Conservation (phyloP, 2,797 vertebrate species). For the Gallinago nigripennis region DNA sequence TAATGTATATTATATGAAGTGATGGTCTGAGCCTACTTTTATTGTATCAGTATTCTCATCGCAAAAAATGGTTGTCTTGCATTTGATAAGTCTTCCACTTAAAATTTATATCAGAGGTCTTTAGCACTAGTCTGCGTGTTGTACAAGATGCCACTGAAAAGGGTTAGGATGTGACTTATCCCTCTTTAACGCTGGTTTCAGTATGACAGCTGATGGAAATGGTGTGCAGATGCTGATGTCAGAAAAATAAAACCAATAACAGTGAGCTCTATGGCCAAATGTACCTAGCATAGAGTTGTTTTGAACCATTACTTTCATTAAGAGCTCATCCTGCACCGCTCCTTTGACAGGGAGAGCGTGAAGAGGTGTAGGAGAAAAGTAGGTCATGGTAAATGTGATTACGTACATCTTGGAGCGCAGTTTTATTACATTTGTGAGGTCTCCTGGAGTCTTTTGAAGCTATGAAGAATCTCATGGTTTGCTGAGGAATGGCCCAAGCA, state of each 20-base stretch:
- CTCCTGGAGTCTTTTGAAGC: not conserved
- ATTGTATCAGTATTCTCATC: not conserved
- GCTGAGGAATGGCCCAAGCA: not conserved
- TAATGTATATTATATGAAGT: not conserved
- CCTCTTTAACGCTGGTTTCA: not conserved
- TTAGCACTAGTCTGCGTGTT: not conserved
- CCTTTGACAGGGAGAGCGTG: not conserved
- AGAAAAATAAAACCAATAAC: not conserved
- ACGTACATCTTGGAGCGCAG: not conserved
- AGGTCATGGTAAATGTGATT: not conserved
- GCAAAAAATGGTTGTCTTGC: not conserved
- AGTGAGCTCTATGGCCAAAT: not conserved
- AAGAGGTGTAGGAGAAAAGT: not conserved
- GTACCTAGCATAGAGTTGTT: fast-evolving
- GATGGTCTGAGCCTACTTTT: not conserved
- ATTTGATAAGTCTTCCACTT: not conserved
- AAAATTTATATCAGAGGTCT: not conserved
- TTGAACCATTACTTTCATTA: not conserved
- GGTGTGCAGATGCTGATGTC: not conserved
- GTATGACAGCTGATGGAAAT: not conserved
- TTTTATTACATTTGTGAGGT: not conserved
- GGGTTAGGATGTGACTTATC: not conserved
- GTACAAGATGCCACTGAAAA: not conserved
- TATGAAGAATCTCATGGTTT: not conserved
- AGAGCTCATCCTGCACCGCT: not conserved